Conservation (phyloP, 37 sponge, comb jelly and placozoan species). For the Mnemiopsis leidyi region DNA sequence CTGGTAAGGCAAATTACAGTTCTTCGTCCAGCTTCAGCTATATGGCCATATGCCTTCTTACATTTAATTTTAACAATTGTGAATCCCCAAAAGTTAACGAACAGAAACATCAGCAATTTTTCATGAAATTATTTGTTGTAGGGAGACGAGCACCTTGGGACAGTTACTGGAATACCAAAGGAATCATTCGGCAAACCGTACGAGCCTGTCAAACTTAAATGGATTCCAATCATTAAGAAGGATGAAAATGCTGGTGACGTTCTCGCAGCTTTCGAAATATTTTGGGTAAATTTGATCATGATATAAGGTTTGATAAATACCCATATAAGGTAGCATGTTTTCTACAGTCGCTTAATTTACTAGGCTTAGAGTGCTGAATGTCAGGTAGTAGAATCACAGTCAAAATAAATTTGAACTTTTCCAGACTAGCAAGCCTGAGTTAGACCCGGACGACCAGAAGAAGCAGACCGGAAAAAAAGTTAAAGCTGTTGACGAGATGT, state of each 20-base stretch:
- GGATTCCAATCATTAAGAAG: neutral
- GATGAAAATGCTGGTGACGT: slow-evolving; percentile 31
- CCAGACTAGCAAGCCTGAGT: neutral
- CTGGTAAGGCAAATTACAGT: slow-evolving; percentile 4
- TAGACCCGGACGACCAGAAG: neutral
- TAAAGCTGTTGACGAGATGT: neutral
- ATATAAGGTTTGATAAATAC: neutral
- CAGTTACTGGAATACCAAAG: neutral
- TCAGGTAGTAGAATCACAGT: neutral
- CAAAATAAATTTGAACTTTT: neutral
- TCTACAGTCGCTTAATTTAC: too few species aligned
- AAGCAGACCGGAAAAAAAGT: neutral
- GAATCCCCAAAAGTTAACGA: too few species aligned
- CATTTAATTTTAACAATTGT: too few species aligned
- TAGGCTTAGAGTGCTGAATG: too few species aligned
- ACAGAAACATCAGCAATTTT: too few species aligned
- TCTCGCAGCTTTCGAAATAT: slow-evolving; percentile 27
- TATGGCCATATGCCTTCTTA: too few species aligned
- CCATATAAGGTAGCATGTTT: neutral
- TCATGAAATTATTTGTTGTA: neutral
- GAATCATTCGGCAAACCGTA: neutral
- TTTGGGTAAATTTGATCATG: neutral
- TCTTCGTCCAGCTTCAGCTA: too few species aligned
- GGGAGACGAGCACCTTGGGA: neutral
- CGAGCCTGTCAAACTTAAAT: neutral